Percentiles rank a stretch among this genome's conserved stretches.
Conservation (phyloP, 2,113 vertebrate genomes). For the Elachura formosa region DNA sequence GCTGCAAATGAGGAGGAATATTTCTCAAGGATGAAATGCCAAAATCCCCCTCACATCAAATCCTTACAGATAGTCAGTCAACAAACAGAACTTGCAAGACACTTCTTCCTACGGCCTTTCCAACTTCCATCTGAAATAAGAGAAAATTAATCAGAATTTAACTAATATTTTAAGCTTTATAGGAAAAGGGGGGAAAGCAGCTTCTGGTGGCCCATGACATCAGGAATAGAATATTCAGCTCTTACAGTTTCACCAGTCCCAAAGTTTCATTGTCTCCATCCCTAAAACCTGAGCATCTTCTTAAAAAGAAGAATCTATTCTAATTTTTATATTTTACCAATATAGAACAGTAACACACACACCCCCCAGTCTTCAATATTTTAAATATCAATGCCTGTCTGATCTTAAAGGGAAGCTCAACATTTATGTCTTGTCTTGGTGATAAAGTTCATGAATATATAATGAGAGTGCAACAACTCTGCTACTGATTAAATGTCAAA, state of each 20-base stretch:
- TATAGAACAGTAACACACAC: neutral
- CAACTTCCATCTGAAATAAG: neutral
- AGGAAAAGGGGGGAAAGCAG: neutral
- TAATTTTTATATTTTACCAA: neutral
- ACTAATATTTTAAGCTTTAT: neutral
- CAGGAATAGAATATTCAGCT: neutral
- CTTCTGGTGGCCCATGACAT: neutral
- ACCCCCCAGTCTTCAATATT: neutral
- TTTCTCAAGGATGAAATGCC: neutral
- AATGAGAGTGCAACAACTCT: conserved; percentile 52
- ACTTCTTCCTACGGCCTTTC: neutral
- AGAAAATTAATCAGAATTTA: neutral
- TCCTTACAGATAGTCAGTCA: neutral
- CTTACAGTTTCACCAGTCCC: neutral
- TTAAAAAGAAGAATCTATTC: neutral
- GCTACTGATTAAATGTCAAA: conserved; percentile 63
- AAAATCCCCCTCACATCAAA: neutral
- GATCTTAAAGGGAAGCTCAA: conserved; percentile 36
- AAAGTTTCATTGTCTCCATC: neutral
- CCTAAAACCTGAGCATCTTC: neutral
- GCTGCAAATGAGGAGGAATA: neutral
- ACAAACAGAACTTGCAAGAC: neutral
- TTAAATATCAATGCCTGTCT: neutral
- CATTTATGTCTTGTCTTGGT: conserved; percentile 51
- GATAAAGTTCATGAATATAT: conserved; percentile 61